Percentiles rank a stretch among this genome's conserved stretches.
phyloP scores from a whole-genome alignment of 2,113 vertebrate genomes.

The Regulus satrapa region DNA sequence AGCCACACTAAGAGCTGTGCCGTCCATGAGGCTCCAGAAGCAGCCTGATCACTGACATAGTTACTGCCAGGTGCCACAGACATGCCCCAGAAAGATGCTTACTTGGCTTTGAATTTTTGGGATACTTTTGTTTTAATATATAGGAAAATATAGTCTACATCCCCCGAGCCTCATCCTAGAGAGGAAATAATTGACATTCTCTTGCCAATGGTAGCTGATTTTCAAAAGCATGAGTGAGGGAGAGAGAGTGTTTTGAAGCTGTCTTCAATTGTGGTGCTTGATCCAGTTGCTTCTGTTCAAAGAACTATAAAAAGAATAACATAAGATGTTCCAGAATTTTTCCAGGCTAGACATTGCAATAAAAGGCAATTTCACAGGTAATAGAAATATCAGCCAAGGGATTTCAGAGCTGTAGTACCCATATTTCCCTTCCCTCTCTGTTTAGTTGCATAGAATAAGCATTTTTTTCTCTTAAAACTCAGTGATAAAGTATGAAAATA shows the following conservation, averaged over 20 bases:
- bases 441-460: not conserved
- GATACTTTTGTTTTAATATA: not conserved
- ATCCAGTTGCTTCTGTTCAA: not conserved
- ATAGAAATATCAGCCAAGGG: not conserved
- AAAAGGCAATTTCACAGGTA: not conserved
- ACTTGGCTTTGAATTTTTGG: not conserved
- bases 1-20: not conserved
- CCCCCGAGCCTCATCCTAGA: not conserved
- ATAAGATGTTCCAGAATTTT: not conserved
- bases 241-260: not conserved
- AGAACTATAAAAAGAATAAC: not conserved
- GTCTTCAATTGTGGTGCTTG: not conserved
- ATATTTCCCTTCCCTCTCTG: not conserved
- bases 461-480: not conserved
- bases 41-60: not conserved
- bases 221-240: not conserved
- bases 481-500: not conserved
- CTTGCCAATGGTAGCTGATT: not conserved
- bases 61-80: not conserved
- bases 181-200: slow-evolving; percentile 27
- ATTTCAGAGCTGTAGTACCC: not conserved
- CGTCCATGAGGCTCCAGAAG: not conserved
- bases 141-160: not conserved
- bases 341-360: not conserved
- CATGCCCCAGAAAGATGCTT: not conserved